These are phyloP conservation scores for Otis tarda DNA, from an alignment of 2,113 vertebrate species.

Conservation along the genomic window DNA sequence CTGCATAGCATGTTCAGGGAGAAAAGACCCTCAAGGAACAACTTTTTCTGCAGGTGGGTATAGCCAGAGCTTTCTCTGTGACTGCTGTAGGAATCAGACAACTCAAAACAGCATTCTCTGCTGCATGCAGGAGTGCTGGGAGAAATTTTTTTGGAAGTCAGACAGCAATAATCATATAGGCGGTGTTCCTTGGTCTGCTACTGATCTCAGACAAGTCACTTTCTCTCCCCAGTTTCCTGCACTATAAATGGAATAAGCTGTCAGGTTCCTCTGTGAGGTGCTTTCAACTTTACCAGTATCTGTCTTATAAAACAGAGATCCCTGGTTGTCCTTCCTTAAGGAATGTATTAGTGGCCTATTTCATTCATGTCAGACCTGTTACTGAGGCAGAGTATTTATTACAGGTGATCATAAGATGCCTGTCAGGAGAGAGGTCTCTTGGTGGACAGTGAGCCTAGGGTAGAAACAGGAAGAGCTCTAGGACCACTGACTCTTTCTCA, in stretches of 20 bases:
- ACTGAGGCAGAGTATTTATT: not conserved
- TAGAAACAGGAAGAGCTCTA: not conserved
- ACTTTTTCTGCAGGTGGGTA: not conserved
- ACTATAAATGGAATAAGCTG: not conserved
- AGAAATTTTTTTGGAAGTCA: not conserved
- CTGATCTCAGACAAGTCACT: not conserved
- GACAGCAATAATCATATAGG: not conserved
- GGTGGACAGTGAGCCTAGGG: not conserved
- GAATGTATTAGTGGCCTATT: not conserved
- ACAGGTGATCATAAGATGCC: not conserved
- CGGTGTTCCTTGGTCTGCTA: not conserved
- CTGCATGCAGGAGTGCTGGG: not conserved
- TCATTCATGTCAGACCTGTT: not conserved
- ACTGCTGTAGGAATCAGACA: not conserved
- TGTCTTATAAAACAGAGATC: not conserved
- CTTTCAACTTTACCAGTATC: not conserved
- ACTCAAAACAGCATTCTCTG: not conserved
- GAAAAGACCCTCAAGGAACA: not conserved
- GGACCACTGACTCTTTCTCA: not conserved
- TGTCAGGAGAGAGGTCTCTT: not conserved
- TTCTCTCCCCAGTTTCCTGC: not conserved
- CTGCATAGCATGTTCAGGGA: not conserved
- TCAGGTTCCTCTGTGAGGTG: not conserved
- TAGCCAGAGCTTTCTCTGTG: not conserved
- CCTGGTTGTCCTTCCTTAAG: not conserved